Evolutionary conservation across 2,113 vertebrate species (phyloP), one percentile per base, ranked within the genome.

Genomic region (Pterocles burchelli): DNA sequence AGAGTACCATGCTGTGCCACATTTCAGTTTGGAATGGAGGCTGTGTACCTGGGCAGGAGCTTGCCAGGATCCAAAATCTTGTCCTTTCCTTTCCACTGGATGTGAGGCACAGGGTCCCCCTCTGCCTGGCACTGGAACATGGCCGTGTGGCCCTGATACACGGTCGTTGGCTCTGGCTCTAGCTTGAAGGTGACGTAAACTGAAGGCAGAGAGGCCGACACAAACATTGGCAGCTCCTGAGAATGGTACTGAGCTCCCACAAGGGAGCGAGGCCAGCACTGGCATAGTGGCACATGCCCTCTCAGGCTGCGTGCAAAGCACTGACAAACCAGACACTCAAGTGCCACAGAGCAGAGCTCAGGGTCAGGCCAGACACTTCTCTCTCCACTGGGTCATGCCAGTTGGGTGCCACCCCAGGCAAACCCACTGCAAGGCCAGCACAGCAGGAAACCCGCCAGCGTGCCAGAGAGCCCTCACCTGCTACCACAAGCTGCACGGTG

Each of bases 41-140:
- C 13, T 25, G 17, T 6, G 43, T 97, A 99, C 99, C 99, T 99
- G 88, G 98, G 98, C 87, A 96, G 88, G 38, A 97, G 96, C 93
- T 97, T 98, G 78, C 96, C 97, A 5, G 98, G 92, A 90, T 99
- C 98, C 97, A 99, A 89, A 72, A 98, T 98, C 85, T 98, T 99
- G 95, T 99, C 99, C 92, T 99, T 99, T 75, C 98, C 98, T 87
- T 99, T 99, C 99, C 99, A 99, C 93, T 99, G 99, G 93, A 99
- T 98, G 89, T 98, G 98, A 0, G 99, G 99, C 79, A 98, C 79
- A 0, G 99, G 99, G 94, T 99, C 98, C 0, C 99, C 99, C 12
- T 98, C 98, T 46, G 99, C 99, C 98, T 99, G 99, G 75, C 99
- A 99, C 97, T 99, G 99, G 89, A 99, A 98, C 94, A 99, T 97